These are phyloP conservation scores for Paramormyrops kingsleyae DNA, from an alignment of 2,113 vertebrate genomes.

Conservation along the genomic window DNA sequence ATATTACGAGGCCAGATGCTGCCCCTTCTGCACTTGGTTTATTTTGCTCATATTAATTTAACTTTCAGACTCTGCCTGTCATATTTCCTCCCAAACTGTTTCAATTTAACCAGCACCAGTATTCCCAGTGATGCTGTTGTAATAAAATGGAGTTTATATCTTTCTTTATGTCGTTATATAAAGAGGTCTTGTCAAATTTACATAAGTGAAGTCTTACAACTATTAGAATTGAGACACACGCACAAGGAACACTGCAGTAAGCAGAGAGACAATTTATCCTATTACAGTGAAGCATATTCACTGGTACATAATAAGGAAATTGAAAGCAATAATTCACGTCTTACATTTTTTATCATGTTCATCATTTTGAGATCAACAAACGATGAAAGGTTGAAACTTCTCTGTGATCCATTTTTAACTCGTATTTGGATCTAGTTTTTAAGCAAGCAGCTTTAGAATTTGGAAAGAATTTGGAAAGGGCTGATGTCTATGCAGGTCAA, in stretches of 20 bases:
- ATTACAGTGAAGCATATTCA: background rate
- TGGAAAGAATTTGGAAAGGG: background rate
- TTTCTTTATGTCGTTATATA: background rate
- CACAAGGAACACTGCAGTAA: background rate
- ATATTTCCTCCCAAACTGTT: slow-evolving; percentile 1
- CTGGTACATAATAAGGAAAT: background rate
- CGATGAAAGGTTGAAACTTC: background rate
- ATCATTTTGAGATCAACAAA: background rate
- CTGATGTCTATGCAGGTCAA: background rate
- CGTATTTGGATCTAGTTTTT: background rate
- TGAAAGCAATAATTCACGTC: background rate
- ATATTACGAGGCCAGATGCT: background rate
- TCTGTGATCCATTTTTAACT: background rate
- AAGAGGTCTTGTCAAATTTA: background rate
- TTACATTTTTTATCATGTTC: background rate
- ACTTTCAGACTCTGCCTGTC: slow-evolving; percentile 1
- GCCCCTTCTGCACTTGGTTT: background rate
- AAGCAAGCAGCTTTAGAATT: background rate
- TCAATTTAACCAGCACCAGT: background rate
- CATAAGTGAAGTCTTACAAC: background rate
- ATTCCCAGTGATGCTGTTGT: background rate
- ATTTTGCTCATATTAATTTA: background rate
- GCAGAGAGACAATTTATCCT: background rate
- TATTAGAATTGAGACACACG: background rate
- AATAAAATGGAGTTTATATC: background rate